A percentile compares a stretch with the other conserved stretches of the same genome.
Conservation (phyloP, 2,888 invertebrate genomes). For the Lomographa bimaculata region DNA sequence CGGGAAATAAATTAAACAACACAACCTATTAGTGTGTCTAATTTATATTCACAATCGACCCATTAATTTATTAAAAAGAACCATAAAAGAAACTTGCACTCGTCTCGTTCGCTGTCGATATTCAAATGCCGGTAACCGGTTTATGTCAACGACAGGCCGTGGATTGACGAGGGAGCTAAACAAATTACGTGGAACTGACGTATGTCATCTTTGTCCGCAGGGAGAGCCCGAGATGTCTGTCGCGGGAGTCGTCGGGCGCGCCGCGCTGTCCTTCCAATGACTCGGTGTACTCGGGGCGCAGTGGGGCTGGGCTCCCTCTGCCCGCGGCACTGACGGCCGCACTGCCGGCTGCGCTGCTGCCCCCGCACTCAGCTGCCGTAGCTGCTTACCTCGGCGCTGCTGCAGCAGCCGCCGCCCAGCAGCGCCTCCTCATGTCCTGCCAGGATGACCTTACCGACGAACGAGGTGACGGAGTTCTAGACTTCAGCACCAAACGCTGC, state of each 20-base stretch:
- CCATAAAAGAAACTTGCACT: slow-evolving; percentile 45
- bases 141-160: slow-evolving; percentile 31
- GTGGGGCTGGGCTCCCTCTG: slow-evolving; percentile 74
- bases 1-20: slow-evolving; percentile 27
- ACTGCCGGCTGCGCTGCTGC: slow-evolving; percentile 88
- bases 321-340: slow-evolving; percentile 86
- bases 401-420: slow-evolving; percentile 89
- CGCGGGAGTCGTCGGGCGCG: slow-evolving; percentile 90
- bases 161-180: slow-evolving; percentile 35
- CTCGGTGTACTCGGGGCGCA: slow-evolving; percentile 88
- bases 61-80: slow-evolving; percentile 44
- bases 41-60: slow-evolving; percentile 43
- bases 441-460: slow-evolving; percentile 87
- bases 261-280: slow-evolving; percentile 91
- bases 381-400: slow-evolving; percentile 91
- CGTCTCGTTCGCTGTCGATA: slow-evolving; percentile 47
- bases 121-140: slow-evolving; percentile 53
- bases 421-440: slow-evolving; percentile 90
- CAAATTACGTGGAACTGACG: slow-evolving; percentile 48
- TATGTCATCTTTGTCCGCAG: slow-evolving; percentile 83
- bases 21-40: slow-evolving; percentile 30
- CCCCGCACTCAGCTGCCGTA: slow-evolving; percentile 92
- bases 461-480: slow-evolving; percentile 86
- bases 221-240: slow-evolving; percentile 93
- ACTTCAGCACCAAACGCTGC: slow-evolving; percentile 91